These are phyloP conservation scores for Slavum lentiscoides DNA, from an alignment of 2,888 invertebrate genomes.

Conservation along the genomic window DNA sequence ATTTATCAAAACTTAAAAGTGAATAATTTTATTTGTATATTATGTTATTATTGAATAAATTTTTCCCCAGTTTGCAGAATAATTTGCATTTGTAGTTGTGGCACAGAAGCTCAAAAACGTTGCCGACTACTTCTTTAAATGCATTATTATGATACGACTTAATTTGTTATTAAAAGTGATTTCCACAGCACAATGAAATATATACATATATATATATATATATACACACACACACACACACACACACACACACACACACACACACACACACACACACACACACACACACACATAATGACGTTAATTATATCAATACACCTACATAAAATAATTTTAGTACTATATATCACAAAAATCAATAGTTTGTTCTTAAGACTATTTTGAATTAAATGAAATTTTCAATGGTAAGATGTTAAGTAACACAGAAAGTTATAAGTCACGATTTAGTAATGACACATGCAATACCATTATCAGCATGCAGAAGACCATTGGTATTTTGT, in stretches of 20 bases:
- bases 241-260: too few species aligned
- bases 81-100: too few species aligned
- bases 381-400: background rate
- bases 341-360: constrained; percentile 23
- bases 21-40: too few species aligned
- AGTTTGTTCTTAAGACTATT: constrained; percentile 21
- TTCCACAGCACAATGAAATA: constrained; percentile 5
- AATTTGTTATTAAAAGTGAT: constrained; percentile 10
- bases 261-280: too few species aligned
- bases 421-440: constrained; percentile 15
- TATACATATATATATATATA: too few species aligned
- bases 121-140: background rate
- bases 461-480: constrained; percentile 47
- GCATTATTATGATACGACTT: background rate
- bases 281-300: too few species aligned
- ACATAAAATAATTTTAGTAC: background rate
- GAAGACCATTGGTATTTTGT: constrained; percentile 38
- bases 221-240: too few species aligned
- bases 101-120: too few species aligned
- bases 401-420: constrained; percentile 19
- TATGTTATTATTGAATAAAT: too few species aligned
- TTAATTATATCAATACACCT: constrained; percentile 1
- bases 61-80: too few species aligned
- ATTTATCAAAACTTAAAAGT: too few species aligned
- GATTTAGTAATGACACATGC: constrained; percentile 39